phyloP scores from a whole-genome alignment of 2,888 invertebrate species.

The Amitus sp. region DNA sequence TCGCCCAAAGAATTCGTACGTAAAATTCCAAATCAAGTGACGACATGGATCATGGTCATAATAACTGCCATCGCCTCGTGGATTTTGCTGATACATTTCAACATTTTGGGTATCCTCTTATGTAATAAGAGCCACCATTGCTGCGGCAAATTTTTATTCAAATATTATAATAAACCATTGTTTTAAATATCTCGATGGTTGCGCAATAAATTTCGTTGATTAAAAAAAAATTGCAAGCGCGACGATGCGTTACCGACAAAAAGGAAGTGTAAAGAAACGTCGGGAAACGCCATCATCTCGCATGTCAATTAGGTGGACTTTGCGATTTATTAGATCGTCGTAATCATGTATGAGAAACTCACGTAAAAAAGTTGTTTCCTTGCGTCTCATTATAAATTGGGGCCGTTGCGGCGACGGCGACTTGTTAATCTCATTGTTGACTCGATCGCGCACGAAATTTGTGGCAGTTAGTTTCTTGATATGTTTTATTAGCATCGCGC shows the following conservation, averaged over 20 bases:
- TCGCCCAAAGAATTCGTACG: not conserved
- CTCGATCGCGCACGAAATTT: no score
- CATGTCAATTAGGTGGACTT: no score
- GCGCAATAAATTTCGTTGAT: no score
- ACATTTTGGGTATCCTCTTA: not conserved
- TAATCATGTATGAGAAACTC: no score
- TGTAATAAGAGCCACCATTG: not conserved
- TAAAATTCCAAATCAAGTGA: not conserved
- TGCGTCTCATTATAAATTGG: not conserved
- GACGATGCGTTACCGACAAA: no score
- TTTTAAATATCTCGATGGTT: constrained; percentile 2
- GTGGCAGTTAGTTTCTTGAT: constrained; percentile 7
- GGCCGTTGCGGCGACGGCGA: not conserved
- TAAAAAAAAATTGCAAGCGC: no score
- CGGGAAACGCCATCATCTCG: no score
- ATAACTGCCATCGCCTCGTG: not conserved
- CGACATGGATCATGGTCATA: not conserved
- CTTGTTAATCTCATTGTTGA: not conserved
- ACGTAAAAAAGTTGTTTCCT: not conserved
- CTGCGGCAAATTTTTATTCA: not conserved
- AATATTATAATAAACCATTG: not conserved
- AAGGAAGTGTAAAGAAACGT: no score
- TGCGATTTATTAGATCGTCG: no score
- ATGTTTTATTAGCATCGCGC: constrained; percentile 10
- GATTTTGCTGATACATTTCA: not conserved